Conservation (phyloP, 2,113 vertebrate genomes). For the Nanorana parkeri region DNA sequence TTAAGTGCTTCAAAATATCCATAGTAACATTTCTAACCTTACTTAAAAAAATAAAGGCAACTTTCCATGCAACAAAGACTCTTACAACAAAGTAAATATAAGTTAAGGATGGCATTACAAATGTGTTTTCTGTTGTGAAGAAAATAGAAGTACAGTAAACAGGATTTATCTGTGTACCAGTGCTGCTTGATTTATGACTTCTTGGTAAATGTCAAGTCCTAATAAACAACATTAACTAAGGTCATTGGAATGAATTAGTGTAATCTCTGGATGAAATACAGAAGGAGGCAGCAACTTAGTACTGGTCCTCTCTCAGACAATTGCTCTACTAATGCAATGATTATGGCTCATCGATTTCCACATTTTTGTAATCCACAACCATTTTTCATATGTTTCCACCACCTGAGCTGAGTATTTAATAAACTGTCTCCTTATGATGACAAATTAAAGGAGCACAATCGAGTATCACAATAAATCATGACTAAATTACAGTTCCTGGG, state of each 20-base stretch:
- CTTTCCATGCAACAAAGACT: no score
- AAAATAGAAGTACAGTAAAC: not conserved
- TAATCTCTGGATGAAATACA: slow-evolving; percentile 13
- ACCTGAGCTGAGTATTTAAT: not conserved
- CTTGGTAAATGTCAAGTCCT: slow-evolving; percentile 18
- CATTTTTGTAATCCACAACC: not conserved
- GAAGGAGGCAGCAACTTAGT: not conserved
- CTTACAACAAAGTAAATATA: no score
- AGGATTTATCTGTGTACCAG: slow-evolving; percentile 8
- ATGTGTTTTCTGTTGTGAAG: not conserved
- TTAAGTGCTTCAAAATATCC: no score
- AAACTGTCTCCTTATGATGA: slow-evolving; percentile 14
- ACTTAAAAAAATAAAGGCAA: no score
- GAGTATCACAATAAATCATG: not conserved
- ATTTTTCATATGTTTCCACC: not conserved
- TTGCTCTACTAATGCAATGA: slow-evolving; percentile 26
- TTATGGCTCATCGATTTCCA: slow-evolving; percentile 30
- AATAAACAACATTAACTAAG: slow-evolving; percentile 20
- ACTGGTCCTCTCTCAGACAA: not conserved
- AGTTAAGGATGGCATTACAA: not conserved
- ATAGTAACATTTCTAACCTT: no score
- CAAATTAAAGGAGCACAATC: not conserved
- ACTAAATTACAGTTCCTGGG: not conserved
- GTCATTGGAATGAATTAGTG: slow-evolving; percentile 34
- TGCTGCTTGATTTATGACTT: slow-evolving; percentile 7